Conservation (phyloP, 2,888 invertebrate species). For the Tyria jacobaeae region DNA sequence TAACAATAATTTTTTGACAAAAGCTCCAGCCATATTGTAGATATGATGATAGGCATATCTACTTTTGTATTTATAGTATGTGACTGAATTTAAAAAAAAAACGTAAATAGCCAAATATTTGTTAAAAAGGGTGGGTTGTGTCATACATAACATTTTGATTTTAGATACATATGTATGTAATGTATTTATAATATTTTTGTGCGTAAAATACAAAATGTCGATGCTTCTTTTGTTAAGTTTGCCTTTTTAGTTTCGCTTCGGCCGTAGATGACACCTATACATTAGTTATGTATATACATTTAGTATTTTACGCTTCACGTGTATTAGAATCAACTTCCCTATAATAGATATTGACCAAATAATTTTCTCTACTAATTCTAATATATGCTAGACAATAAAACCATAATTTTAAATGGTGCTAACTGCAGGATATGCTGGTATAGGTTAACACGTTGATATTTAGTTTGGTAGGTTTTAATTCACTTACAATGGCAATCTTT, state of each 20-base stretch:
- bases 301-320: slow-evolving; percentile 70
- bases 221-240: slow-evolving; percentile 66
- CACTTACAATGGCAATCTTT: background rate
- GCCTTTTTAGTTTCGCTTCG: slow-evolving; percentile 66
- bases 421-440: slow-evolving; percentile 43
- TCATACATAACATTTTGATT: slow-evolving; percentile 26
- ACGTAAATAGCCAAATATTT: background rate
- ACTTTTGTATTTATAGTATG: too few species aligned
- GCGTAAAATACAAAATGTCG: slow-evolving; percentile 74
- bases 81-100: too few species aligned
- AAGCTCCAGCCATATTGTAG: background rate
- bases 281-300: slow-evolving; percentile 52
- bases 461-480: background rate
- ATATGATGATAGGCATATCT: too few species aligned
- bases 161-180: slow-evolving; percentile 37
- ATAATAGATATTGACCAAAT: slow-evolving; percentile 25
- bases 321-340: slow-evolving; percentile 14
- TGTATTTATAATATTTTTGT: slow-evolving; percentile 52
- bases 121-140: slow-evolving; percentile 36
- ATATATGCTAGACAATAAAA: slow-evolving; percentile 68
- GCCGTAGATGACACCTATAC: slow-evolving; percentile 47
- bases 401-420: slow-evolving; percentile 52
- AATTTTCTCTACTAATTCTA: slow-evolving; percentile 65
- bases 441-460: background rate
- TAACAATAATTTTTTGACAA: background rate